These are phyloP conservation scores for Trichogramma pretiosum DNA, from an alignment of 1,140 invertebrate species.

Conservation along the genomic window DNA sequence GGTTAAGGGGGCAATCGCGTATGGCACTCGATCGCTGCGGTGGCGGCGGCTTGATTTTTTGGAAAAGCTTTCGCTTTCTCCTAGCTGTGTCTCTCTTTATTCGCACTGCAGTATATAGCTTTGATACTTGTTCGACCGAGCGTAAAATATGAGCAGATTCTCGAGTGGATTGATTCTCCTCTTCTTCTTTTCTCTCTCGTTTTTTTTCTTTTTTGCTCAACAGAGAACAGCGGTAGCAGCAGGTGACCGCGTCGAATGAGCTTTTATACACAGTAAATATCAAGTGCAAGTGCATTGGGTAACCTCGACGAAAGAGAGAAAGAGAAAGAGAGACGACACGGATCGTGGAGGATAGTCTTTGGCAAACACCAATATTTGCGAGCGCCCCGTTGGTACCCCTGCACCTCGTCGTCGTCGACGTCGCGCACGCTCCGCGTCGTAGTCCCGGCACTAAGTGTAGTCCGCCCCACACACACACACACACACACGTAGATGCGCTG, in stretches of 20 bases:
- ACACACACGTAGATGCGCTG: no score
- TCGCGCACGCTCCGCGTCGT: no score
- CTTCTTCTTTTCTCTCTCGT: not conserved
- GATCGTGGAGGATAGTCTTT: conserved; percentile 47
- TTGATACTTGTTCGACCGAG: conserved; percentile 26
- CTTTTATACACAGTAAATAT: not conserved
- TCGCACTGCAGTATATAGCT: no score
- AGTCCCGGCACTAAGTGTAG: no score
- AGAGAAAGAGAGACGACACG: conserved; percentile 29
- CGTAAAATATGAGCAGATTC: conserved; percentile 24
- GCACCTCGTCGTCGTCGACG: no score
- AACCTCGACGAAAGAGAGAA: conserved; percentile 1
- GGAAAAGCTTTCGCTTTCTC: conserved; percentile 24
- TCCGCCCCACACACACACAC: no score
- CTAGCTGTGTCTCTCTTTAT: no score
- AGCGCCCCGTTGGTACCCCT: conserved; percentile 43
- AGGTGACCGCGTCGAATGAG: not conserved
- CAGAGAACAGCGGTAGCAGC: not conserved
- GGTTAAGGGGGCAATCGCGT: no score
- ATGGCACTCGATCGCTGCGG: conserved; percentile 20
- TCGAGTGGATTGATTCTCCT: not conserved
- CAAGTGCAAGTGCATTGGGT: not conserved
- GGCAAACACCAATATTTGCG: conserved; percentile 49
- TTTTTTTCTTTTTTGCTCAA: not conserved
- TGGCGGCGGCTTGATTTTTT: no score